Evolutionary conservation across 1,140 invertebrate genomes (phyloP).

Genomic region (Drosophila yakuba): DNA sequence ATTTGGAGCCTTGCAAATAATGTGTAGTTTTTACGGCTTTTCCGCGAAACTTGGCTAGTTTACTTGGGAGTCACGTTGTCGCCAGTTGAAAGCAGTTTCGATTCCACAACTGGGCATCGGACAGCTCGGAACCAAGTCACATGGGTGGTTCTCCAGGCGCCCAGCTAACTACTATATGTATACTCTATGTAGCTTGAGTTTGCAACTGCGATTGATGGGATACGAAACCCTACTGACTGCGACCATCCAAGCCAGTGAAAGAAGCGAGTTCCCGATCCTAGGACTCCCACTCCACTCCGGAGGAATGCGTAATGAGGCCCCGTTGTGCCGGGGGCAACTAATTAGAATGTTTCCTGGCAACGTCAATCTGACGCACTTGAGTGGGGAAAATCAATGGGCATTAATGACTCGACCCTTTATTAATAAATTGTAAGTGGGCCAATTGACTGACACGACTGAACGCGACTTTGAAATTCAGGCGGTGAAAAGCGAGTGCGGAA

Average conservation of each 20-base stretch:
- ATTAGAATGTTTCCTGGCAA: slow-evolving; percentile 19
- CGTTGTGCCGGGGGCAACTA: slow-evolving; percentile 35
- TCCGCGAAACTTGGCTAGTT: background rate
- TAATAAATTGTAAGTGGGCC: slow-evolving; percentile 21
- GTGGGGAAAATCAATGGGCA: slow-evolving; percentile 59
- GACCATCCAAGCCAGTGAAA: background rate
- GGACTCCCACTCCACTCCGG: background rate
- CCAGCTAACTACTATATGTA: background rate
- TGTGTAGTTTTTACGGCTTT: background rate
- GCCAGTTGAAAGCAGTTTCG: slow-evolving; percentile 24
- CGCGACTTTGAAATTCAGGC: slow-evolving; percentile 54
- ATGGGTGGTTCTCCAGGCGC: slow-evolving; percentile 10
- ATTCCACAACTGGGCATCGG: slow-evolving; percentile 11
- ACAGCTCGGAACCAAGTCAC: slow-evolving; percentile 13
- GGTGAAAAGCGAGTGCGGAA: slow-evolving; percentile 11
- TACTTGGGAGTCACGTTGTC: slow-evolving; percentile 5
- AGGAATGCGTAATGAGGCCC: slow-evolving; percentile 3
- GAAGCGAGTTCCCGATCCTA: background rate
- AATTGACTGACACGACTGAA: slow-evolving; percentile 9
- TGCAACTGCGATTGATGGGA: background rate
- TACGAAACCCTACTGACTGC: background rate
- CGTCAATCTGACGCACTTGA: background rate
- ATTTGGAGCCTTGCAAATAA: background rate
- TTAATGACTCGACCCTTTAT: slow-evolving; percentile 21
- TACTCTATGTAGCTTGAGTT: too few species aligned